Evolutionary conservation across 2,113 vertebrate species (phyloP).

Genomic region (human (Homo sapiens)): GRCh38 chr2:320501-321000

Average conservation of each 20-base stretch:
- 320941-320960: neutral
- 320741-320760: neutral
- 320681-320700: rapidly evolving
- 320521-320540: neutral
- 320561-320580: neutral
- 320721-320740: rapidly evolving
- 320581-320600: neutral
- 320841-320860: neutral
- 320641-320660: too few relatives aligned
- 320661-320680: neutral
- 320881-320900: rapidly evolving
- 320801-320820: neutral
- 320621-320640: too few relatives aligned
- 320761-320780: neutral
- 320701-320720: neutral
- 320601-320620: rapidly evolving
- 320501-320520: too few relatives aligned
- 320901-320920: too few relatives aligned
- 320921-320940: neutral
- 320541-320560: too few relatives aligned
- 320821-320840: rapidly evolving
- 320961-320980: neutral
- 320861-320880: rapidly evolving
- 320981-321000: rapidly evolving
- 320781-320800: neutral